Conservation (phyloP, 2,888 invertebrate species). For the Volucella zonaria region DNA sequence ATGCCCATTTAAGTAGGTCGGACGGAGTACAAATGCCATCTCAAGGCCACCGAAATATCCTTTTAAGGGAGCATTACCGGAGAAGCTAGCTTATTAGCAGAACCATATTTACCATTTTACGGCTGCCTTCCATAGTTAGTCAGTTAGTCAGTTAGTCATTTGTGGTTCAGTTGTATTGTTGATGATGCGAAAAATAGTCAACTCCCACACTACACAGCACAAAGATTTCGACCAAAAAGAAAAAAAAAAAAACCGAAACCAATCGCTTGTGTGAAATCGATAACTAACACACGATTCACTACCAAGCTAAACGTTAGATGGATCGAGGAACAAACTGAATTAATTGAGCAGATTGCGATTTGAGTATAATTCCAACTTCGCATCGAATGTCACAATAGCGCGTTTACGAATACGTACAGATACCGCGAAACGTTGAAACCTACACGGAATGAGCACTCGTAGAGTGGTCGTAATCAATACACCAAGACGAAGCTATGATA, state of each 20-base stretch:
- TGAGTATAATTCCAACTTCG: constrained; percentile 2
- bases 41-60: constrained; percentile 43
- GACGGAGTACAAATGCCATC: neutral
- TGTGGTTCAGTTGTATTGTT: constrained; percentile 16
- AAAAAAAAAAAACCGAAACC: constrained; percentile 3
- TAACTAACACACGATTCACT: constrained; percentile 16
- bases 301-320: neutral
- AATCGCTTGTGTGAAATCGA: constrained; percentile 23
- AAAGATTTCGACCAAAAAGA: constrained; percentile 19
- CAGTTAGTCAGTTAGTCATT: constrained; percentile 54
- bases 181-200: neutral
- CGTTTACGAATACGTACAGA: constrained; percentile 7
- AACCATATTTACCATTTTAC: constrained; percentile 62
- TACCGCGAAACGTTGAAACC: constrained; percentile 29
- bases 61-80: constrained; percentile 21
- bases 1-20: constrained; percentile 29
- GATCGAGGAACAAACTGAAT: neutral
- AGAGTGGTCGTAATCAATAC: no score
- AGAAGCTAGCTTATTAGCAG: neutral
- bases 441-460: constrained; percentile 27
- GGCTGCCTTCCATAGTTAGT: constrained; percentile 52
- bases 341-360: constrained; percentile 15
- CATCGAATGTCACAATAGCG: constrained; percentile 28
- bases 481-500: constrained; percentile 59
- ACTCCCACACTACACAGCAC: constrained; percentile 35